Conservation (phyloP, 2,888 invertebrate species). For the Mesorhabditis spiculigera region DNA sequence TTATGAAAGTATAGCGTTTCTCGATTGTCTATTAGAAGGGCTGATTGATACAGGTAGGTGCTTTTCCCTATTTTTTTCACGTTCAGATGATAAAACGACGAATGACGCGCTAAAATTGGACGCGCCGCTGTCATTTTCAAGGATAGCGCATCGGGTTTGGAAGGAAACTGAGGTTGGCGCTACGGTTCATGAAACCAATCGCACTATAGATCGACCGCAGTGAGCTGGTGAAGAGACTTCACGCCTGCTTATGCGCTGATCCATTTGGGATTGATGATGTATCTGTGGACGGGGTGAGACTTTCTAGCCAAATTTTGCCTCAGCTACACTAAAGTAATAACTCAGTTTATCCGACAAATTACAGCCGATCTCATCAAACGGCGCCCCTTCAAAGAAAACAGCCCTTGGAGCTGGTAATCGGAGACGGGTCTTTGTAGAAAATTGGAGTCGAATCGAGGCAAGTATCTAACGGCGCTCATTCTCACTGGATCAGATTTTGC, state of each 20-base stretch:
- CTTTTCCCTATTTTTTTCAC: neutral
- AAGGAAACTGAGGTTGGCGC: neutral
- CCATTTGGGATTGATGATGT: conserved; percentile 2
- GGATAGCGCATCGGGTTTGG: neutral
- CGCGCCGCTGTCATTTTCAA: neutral
- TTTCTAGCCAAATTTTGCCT: no score
- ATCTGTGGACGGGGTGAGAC: neutral
- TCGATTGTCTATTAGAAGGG: conserved; percentile 1
- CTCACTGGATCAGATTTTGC: neutral
- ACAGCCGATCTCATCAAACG: neutral
- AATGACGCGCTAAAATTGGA: neutral
- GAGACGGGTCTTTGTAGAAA: neutral
- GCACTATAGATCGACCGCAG: neutral
- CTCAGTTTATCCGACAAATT: neutral
- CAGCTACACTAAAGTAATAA: no score
- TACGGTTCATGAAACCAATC: neutral
- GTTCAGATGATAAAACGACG: neutral
- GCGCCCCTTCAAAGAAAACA: neutral
- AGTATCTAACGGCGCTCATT: neutral
- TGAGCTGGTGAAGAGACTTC: neutral
- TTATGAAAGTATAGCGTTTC: neutral
- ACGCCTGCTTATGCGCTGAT: neutral
- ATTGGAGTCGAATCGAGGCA: conserved; percentile 4
- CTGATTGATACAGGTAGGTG: neutral
- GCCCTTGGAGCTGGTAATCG: neutral